Evolutionary conservation across 1,140 invertebrate species (phyloP).

Genomic region (Radopholus similis): DNA sequence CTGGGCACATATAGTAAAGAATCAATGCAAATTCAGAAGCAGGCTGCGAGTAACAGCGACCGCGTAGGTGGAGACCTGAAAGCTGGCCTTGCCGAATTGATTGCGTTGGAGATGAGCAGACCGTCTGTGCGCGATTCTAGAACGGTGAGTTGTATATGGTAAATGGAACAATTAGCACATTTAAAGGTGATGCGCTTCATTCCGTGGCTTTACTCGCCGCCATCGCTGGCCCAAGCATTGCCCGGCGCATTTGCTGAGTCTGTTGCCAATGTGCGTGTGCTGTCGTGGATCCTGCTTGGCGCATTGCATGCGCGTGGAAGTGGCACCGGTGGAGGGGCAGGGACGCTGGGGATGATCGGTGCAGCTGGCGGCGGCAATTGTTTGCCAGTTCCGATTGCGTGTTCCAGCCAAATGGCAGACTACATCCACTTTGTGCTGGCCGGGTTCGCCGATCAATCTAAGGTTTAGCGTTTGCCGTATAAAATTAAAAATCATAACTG

Average conservation of each 20-base stretch:
- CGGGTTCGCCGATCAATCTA: conserved; percentile 91
- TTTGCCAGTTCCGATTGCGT: conserved; percentile 88
- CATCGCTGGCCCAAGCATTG: conserved; percentile 63
- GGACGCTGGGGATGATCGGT: too few relatives aligned
- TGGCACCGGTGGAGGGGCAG: conserved; percentile 17
- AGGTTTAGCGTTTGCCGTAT: conserved; percentile 62
- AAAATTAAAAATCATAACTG: conserved; percentile 4
- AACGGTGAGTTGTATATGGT: conserved; percentile 33
- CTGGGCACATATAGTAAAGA: conserved; percentile 11
- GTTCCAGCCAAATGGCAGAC: conserved; percentile 84
- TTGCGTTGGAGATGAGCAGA: conserved; percentile 54
- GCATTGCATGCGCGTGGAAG: conserved; percentile 78
- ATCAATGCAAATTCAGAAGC: conserved; percentile 67
- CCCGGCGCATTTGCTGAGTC: conserved; percentile 91
- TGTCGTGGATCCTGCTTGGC: conserved; percentile 91
- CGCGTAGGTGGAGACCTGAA: conserved; percentile 67
- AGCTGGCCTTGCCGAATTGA: conserved; percentile 66
- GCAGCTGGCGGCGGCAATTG: conserved; percentile 61
- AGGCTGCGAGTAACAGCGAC: conserved; percentile 68
- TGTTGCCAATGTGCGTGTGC: conserved; percentile 82
- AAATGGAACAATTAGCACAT: neutral
- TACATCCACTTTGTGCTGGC: conserved; percentile 87
- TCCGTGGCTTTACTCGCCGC: conserved; percentile 58
- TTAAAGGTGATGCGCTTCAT: conserved; percentile 46
- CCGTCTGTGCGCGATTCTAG: conserved; percentile 48